Percentiles rank a stretch among this genome's conserved stretches.
These are phyloP conservation scores for Campodea augens DNA, from an alignment of 1,140 invertebrate species.

Conservation along the genomic window DNA sequence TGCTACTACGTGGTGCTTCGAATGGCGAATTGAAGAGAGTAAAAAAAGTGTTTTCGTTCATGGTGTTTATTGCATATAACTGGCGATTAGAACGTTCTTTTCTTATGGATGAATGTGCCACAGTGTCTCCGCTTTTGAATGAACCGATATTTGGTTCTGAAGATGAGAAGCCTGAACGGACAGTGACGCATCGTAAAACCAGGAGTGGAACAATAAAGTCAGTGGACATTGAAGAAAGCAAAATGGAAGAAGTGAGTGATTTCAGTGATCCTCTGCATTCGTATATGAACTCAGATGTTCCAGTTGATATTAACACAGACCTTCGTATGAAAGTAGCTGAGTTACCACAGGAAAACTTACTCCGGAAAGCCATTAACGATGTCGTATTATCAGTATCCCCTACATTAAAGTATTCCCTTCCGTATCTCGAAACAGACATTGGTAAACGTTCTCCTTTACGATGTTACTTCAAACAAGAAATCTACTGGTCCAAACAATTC, in stretches of 20 bases:
- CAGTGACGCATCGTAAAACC: no score
- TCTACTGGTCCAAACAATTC: constrained; percentile 46
- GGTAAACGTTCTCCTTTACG: constrained; percentile 57
- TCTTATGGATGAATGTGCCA: constrained; percentile 60
- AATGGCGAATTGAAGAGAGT: constrained; percentile 55
- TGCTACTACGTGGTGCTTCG: constrained; percentile 62
- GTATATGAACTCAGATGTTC: constrained; percentile 37
- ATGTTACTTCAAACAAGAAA: constrained; percentile 53
- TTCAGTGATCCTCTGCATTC: constrained; percentile 58
- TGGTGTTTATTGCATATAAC: constrained; percentile 77
- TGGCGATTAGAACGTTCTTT: constrained; percentile 81
- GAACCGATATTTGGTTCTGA: not conserved
- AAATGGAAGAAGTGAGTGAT: constrained; percentile 38
- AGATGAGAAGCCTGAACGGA: constrained; percentile 1
- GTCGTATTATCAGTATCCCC: constrained; percentile 67
- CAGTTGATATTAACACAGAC: constrained; percentile 23
- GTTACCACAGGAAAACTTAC: constrained; percentile 39
- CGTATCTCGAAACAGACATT: constrained; percentile 68
- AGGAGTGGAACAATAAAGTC: no score
- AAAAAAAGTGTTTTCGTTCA: constrained; percentile 59
- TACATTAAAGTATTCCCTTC: constrained; percentile 61
- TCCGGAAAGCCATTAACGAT: constrained; percentile 51
- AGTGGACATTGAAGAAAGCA: no score
- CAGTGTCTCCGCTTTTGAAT: constrained; percentile 24
- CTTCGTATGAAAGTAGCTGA: constrained; percentile 30